Conservation (phyloP, 2,113 vertebrate genomes). For the Brachionichthys hirsutus region DNA sequence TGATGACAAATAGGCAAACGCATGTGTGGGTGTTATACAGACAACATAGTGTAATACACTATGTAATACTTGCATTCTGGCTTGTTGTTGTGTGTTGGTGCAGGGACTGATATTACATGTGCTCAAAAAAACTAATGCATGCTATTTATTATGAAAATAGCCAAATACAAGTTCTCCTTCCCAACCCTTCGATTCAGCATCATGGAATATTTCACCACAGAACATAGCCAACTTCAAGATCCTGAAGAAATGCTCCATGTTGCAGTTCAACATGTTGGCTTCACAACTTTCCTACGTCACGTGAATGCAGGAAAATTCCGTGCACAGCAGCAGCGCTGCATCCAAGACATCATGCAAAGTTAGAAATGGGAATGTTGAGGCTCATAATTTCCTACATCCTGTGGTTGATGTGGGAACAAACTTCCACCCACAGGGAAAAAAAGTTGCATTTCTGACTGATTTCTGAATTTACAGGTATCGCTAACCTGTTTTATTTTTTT, state of each 20-base stretch:
- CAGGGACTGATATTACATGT: too few relatives aligned
- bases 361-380: constrained; percentile 3
- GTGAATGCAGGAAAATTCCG: constrained; percentile 20
- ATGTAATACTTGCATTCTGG: constrained; percentile 23
- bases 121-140: not conserved
- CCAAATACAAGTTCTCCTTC: not conserved
- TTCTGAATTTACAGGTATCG: not conserved
- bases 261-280: constrained; percentile 16
- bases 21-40: constrained; percentile 52
- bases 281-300: constrained; percentile 11
- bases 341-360: constrained; percentile 19
- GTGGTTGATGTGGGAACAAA: constrained; percentile 5
- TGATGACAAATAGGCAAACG: constrained; percentile 58
- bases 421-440: constrained; percentile 19
- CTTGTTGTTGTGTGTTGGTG: constrained; percentile 16
- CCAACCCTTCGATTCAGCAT: not conserved
- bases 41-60: constrained; percentile 30
- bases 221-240: not conserved
- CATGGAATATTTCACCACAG: too few relatives aligned
- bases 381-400: constrained; percentile 40
- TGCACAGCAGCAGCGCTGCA: constrained; percentile 11
- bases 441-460: constrained; percentile 4
- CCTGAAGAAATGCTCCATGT: constrained; percentile 10
- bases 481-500: not conserved
- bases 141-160: too few relatives aligned